These are phyloP conservation scores for Parazoanthus atlanticus DNA, from an alignment of 92 coral and sea anemone species.

Conservation along the genomic window DNA sequence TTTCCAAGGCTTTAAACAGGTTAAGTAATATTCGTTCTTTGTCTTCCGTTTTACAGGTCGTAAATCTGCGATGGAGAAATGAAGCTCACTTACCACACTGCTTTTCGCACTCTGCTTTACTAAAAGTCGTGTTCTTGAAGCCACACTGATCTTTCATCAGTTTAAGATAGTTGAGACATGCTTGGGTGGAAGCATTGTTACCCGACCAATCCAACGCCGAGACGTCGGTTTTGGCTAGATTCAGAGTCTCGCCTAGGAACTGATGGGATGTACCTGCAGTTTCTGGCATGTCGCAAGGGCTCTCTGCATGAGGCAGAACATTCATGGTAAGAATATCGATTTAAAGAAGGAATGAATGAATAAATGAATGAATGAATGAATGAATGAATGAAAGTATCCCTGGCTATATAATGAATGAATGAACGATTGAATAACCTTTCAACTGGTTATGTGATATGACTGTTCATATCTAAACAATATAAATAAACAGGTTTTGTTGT, in stretches of 20 bases:
- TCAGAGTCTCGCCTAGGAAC: constrained; percentile 49
- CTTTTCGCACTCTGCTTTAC: constrained; percentile 65
- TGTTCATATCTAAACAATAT: too few species aligned
- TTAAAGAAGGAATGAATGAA: too few species aligned
- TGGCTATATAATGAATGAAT: background rate
- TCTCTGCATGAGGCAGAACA: constrained; percentile 40
- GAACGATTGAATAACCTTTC: too few species aligned
- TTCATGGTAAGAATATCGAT: too few species aligned
- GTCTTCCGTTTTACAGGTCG: too few species aligned
- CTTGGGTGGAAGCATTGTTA: constrained; percentile 49
- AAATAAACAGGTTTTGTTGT: too few species aligned
- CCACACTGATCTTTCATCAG: constrained; percentile 51
- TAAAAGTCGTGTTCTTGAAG: constrained; percentile 42
- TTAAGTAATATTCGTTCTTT: background rate
- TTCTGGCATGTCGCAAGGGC: constrained; percentile 62
- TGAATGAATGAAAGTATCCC: too few species aligned
- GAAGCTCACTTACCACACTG: constrained; percentile 76
- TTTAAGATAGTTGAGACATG: constrained; percentile 71
- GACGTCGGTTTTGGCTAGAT: background rate
- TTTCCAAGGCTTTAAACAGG: background rate
- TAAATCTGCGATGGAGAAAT: too few species aligned
- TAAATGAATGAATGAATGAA: too few species aligned
- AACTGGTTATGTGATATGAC: too few species aligned
- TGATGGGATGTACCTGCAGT: constrained; percentile 62
- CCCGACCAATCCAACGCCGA: constrained; percentile 56